These are phyloP conservation scores for Diorhabda carinulata DNA, from an alignment of 1,140 invertebrate genomes.

Conservation along the genomic window DNA sequence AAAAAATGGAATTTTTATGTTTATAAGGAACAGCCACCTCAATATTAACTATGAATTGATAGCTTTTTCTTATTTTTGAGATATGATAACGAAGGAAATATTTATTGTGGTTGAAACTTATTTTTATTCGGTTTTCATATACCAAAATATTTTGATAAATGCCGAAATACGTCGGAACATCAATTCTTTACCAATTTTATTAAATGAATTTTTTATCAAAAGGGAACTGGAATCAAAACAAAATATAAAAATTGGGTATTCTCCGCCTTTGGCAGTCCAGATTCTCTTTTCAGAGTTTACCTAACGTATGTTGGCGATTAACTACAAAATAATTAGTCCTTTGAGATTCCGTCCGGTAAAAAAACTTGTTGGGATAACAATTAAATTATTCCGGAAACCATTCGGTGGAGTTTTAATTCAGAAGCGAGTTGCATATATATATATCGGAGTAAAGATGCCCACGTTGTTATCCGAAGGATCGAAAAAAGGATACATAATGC, in stretches of 20 bases:
- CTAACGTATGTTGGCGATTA: background rate
- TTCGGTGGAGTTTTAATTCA: background rate
- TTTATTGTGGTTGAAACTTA: too few relatives aligned
- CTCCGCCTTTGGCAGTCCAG: background rate
- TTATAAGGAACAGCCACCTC: too few relatives aligned
- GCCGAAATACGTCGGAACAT: too few relatives aligned
- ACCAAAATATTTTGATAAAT: too few relatives aligned
- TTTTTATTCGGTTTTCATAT: too few relatives aligned
- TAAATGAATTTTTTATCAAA: too few relatives aligned
- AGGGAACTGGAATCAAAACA: too few relatives aligned
- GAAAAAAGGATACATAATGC: background rate
- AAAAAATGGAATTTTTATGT: too few relatives aligned
- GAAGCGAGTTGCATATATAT: background rate
- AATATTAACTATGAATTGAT: too few relatives aligned
- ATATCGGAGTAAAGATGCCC: background rate
- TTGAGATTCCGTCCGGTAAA: background rate
- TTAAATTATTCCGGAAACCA: background rate
- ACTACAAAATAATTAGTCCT: conserved; percentile 2
- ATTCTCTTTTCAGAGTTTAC: background rate
- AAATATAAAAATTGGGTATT: background rate
- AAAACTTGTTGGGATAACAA: conserved; percentile 1
- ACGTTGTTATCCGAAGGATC: background rate
- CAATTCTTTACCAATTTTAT: too few relatives aligned
- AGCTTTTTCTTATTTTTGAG: too few relatives aligned
- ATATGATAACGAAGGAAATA: too few relatives aligned